Evolutionary conservation across 2,888 invertebrate genomes (phyloP).

Genomic region (Trachelus troglodyta): DNA sequence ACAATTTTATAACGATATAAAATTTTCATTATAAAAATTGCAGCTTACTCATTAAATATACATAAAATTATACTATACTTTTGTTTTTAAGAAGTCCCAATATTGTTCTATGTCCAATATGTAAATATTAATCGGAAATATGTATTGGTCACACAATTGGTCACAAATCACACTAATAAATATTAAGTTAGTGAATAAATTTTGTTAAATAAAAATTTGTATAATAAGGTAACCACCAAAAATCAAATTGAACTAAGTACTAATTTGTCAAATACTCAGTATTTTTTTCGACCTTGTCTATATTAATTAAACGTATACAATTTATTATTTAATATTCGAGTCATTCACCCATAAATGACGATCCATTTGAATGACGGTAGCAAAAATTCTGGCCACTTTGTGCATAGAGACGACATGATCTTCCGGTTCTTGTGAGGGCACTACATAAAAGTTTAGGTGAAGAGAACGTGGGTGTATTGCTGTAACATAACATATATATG

Average conservation of each 20-base stretch:
- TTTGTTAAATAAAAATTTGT: neutral
- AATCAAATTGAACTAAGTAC: neutral
- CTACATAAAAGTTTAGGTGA: constrained; percentile 37
- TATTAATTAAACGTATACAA: neutral
- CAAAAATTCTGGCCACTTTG: constrained; percentile 40
- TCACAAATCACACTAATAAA: neutral
- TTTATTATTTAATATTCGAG: neutral
- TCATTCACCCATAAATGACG: constrained; percentile 43
- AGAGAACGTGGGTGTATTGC: constrained; percentile 35
- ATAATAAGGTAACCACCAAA: neutral
- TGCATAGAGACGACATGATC: constrained; percentile 42
- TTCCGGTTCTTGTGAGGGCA: constrained; percentile 49
- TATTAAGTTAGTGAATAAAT: neutral
- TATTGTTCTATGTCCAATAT: neutral
- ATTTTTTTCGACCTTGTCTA: neutral
- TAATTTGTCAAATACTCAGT: neutral
- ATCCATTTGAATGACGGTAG: constrained; percentile 39
- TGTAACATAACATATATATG: constrained; percentile 22
- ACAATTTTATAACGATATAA: neutral
- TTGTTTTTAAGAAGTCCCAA: neutral
- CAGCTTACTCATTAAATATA: too few relatives aligned
- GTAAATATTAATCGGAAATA: neutral
- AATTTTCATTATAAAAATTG: neutral
- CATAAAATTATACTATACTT: neutral
- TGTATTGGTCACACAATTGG: neutral